Percentiles rank a stretch among this genome's conserved stretches.
Conservation (phyloP, 2,888 invertebrate genomes). For the Ariolimax columbianus region DNA sequence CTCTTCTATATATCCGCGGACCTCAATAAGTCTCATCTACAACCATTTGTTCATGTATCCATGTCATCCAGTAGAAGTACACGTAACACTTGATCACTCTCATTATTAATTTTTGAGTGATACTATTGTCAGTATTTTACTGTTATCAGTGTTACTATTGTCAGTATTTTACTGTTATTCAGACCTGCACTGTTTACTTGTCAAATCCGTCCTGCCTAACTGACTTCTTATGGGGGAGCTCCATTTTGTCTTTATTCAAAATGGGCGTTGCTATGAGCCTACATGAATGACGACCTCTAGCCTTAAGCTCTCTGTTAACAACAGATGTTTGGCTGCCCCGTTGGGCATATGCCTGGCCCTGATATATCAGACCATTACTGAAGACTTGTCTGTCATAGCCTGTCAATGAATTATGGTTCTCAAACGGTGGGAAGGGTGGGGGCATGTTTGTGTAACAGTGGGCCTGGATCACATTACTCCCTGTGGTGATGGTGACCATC, state of each 20-base stretch:
- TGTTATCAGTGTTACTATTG: too few species aligned
- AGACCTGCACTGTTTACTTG: neutral
- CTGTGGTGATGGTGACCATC: neutral
- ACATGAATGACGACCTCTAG: neutral
- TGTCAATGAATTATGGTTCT: neutral
- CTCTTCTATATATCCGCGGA: too few species aligned
- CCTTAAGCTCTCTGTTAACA: neutral
- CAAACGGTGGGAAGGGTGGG: neutral
- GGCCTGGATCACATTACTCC: neutral
- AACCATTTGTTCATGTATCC: too few species aligned
- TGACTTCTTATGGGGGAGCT: neutral
- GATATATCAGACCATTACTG: neutral
- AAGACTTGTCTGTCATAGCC: neutral
- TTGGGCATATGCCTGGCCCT: neutral
- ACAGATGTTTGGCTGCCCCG: neutral
- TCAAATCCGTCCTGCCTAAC: neutral
- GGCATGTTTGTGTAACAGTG: neutral
- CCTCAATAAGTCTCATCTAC: too few species aligned
- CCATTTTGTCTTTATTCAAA: constrained; percentile 2
- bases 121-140: too few species aligned
- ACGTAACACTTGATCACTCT: too few species aligned
- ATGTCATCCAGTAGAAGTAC: too few species aligned
- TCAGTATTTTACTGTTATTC: too few species aligned
- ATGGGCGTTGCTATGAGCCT: constrained; percentile 30
- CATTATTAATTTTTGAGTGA: too few species aligned